These are phyloP conservation scores for Maniola jurtina DNA, from an alignment of 1,140 invertebrate species.

Conservation along the genomic window DNA sequence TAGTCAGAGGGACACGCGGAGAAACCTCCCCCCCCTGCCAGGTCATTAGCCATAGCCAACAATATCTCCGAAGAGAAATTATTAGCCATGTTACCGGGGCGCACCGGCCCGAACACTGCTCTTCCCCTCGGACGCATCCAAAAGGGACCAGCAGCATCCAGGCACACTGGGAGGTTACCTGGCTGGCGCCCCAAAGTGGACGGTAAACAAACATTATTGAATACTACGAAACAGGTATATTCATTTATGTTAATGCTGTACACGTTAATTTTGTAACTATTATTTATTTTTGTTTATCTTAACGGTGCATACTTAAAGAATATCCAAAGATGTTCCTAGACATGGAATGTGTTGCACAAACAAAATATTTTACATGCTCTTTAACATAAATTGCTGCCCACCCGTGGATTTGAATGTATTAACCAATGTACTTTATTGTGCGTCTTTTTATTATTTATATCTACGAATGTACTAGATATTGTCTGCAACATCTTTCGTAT, in stretches of 20 bases:
- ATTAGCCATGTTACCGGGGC: too few species aligned
- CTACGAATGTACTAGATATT: not conserved
- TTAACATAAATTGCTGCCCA: constrained; percentile 20
- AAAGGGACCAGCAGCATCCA: too few species aligned
- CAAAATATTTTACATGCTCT: constrained; percentile 12
- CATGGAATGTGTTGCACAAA: constrained; percentile 14
- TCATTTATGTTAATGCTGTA: not conserved
- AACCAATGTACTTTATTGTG: constrained; percentile 8
- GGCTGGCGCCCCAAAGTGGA: too few species aligned
- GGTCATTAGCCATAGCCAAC: too few species aligned
- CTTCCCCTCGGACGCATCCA: too few species aligned
- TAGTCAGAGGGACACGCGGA: too few species aligned
- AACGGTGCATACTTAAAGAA: not conserved
- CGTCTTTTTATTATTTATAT: not conserved
- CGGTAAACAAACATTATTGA: too few species aligned
- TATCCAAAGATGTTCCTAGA: not conserved
- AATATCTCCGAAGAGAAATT: too few species aligned
- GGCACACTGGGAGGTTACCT: too few species aligned
- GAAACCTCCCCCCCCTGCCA: too few species aligned
- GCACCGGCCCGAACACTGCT: too few species aligned
- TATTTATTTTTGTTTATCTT: constrained; percentile 1
- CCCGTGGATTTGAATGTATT: constrained; percentile 10
- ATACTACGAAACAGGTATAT: not conserved
- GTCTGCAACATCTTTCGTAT: too few species aligned
- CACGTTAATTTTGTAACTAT: not conserved